Evolutionary conservation across 1,140 invertebrate species (phyloP).

Genomic region (Camponotus vicinus): DNA sequence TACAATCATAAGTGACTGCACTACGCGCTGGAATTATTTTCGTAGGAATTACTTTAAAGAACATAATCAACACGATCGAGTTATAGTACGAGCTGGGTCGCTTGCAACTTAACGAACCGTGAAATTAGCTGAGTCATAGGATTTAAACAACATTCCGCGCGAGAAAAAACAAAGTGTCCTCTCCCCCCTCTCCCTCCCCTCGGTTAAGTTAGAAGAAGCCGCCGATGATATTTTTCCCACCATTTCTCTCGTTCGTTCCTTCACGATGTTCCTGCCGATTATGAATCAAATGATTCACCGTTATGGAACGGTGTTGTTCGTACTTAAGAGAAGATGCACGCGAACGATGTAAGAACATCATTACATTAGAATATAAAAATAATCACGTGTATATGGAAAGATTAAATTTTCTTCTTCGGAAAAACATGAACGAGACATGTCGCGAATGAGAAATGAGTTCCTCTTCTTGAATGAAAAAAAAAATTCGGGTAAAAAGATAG

Average conservation of each 20-base stretch:
- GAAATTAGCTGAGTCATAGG: constrained; percentile 71
- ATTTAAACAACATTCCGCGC: constrained; percentile 49
- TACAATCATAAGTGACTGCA: constrained; percentile 38
- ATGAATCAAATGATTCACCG: constrained; percentile 47
- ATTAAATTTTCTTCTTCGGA: neutral
- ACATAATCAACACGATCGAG: constrained; percentile 58
- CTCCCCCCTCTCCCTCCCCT: too few relatives aligned
- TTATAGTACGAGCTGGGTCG: constrained; percentile 68
- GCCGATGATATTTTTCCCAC: constrained; percentile 49
- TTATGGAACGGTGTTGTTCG: constrained; percentile 39
- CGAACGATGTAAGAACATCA: constrained; percentile 14
- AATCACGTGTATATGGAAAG: constrained; percentile 1
- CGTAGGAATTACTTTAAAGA: constrained; percentile 36
- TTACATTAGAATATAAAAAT: neutral
- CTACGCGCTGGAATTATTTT: constrained; percentile 32
- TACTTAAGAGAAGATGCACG: neutral
- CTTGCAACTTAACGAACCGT: constrained; percentile 71
- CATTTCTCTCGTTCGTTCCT: constrained; percentile 19
- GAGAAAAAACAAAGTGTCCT: constrained; percentile 59
- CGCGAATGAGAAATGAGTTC: neutral
- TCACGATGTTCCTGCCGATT: constrained; percentile 11
- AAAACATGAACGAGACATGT: neutral
- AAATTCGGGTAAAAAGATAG: neutral
- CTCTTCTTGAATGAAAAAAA: neutral
- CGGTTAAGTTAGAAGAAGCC: constrained; percentile 56